Percentiles rank a stretch among this genome's conserved stretches.
Conservation (phyloP, 2,113 vertebrate genomes). For the Bufo bufo region DNA sequence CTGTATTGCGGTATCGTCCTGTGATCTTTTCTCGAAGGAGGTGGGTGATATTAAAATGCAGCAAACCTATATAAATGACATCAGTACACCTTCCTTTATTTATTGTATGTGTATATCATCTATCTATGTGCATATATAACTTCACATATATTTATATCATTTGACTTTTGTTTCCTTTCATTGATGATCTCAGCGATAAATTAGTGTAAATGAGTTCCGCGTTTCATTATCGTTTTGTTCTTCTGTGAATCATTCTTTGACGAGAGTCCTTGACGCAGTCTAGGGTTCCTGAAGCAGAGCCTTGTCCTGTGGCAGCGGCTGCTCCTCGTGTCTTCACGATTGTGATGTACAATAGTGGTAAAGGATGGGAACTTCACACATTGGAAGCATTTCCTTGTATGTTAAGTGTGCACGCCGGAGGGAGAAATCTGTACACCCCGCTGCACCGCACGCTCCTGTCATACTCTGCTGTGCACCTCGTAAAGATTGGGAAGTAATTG, state of each 20-base stretch:
- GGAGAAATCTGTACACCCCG: conserved; percentile 20
- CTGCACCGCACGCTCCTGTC: conserved; percentile 12
- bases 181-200: conserved; percentile 51
- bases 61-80: no score
- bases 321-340: not conserved
- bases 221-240: conserved; percentile 42
- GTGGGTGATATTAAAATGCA: not conserved
- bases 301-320: conserved; percentile 44
- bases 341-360: conserved; percentile 18
- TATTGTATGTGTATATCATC: no score
- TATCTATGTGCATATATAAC: no score
- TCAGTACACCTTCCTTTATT: no score
- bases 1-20: not conserved
- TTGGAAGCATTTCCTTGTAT: not conserved
- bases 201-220: conserved; percentile 29
- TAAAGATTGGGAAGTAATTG: conserved; percentile 23
- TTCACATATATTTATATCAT: conserved; percentile 27
- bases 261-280: conserved; percentile 10
- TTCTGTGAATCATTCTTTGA: not conserved
- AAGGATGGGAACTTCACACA: not conserved
- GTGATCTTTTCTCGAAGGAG: not conserved
- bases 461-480: not conserved
- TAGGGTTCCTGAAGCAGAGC: not conserved
- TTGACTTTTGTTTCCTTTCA: conserved; percentile 37
- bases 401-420: conserved; percentile 23